Evolutionary conservation across 2,113 vertebrate species (phyloP).

Genomic region (Laticauda colubrina): DNA sequence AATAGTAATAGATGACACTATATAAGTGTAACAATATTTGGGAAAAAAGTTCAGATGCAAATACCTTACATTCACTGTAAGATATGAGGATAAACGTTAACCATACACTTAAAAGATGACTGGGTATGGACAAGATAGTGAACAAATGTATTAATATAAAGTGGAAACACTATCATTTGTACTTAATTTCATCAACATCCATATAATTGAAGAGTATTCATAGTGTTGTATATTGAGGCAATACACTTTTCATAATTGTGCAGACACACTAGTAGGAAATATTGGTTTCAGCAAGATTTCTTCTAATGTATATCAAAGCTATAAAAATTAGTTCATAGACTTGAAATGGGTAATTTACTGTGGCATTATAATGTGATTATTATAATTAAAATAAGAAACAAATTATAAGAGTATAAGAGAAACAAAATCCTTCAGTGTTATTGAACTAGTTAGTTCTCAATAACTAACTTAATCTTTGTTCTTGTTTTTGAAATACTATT

Average conservation of each 20-base stretch:
- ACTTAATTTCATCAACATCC: not conserved
- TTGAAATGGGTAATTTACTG: not conserved
- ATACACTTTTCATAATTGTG: not conserved
- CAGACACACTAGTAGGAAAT: not conserved
- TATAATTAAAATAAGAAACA: too few species aligned
- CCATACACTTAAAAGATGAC: not conserved
- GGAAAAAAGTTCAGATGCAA: not conserved
- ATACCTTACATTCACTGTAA: not conserved
- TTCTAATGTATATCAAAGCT: not conserved
- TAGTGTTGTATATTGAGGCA: not conserved
- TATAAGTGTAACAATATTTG: not conserved
- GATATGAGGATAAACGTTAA: not conserved
- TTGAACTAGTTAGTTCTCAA: not conserved
- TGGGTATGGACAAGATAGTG: not conserved
- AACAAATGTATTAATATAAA: not conserved
- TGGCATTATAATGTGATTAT: not conserved
- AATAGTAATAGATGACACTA: not conserved
- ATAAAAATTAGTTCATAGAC: not conserved
- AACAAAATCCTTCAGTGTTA: not conserved
- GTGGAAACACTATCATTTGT: not conserved
- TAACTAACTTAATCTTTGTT: not conserved
- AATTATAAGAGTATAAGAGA: not conserved
- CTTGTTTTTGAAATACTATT: not conserved
- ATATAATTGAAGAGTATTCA: not conserved
- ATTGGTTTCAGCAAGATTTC: not conserved